Evolutionary conservation across 2,888 invertebrate genomes (phyloP).

Genomic region (Pharmacophagus antenor): DNA sequence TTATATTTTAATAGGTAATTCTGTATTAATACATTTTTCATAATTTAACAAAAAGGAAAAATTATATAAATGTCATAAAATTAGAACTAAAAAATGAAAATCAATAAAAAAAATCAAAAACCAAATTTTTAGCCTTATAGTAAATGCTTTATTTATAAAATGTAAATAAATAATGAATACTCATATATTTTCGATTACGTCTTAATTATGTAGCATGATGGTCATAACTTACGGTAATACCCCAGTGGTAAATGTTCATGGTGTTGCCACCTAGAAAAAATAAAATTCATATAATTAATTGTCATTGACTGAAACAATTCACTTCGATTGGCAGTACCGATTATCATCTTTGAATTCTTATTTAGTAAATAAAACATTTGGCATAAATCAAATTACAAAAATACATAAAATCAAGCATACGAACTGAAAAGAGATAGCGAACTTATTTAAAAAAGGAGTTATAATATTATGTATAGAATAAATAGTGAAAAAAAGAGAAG

Average conservation of each 20-base stretch:
- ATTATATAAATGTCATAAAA: not conserved
- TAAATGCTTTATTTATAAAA: slow-evolving; percentile 7
- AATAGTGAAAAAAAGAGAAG: no score
- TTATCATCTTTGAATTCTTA: no score
- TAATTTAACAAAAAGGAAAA: not conserved
- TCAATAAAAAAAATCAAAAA: not conserved
- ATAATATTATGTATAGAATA: no score
- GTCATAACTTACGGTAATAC: slow-evolving; percentile 5
- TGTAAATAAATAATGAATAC: slow-evolving; percentile 5
- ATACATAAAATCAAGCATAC: no score
- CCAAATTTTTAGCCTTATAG: not conserved
- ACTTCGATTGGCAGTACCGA: not conserved
- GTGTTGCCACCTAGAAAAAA: slow-evolving; percentile 56
- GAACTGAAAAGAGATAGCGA: no score
- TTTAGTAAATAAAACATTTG: no score
- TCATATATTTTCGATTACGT: not conserved
- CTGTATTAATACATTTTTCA: not conserved
- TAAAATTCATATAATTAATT: not conserved
- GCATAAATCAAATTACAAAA: no score
- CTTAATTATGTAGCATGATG: no score
- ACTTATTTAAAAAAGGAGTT: no score
- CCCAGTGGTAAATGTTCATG: slow-evolving; percentile 39
- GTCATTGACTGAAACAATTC: not conserved
- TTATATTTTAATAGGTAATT: no score
- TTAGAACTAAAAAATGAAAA: not conserved